Evolutionary conservation across 1,140 invertebrate species (phyloP), one percentile per base, ranked within the genome.

Genomic region (Lasioglossum baleicum): DNA sequence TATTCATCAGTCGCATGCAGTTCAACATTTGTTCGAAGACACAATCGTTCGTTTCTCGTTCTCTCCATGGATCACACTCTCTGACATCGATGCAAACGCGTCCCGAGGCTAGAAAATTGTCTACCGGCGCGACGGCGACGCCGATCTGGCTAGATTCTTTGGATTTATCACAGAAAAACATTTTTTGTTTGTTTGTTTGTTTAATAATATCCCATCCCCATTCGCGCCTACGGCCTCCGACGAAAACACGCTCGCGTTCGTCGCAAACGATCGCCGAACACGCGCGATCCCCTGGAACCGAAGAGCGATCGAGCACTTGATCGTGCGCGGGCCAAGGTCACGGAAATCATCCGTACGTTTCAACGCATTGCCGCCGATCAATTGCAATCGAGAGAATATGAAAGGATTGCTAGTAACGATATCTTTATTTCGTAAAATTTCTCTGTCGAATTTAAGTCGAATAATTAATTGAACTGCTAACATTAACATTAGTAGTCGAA

Each of bases 141-240:
- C 80, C 81, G 80, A 66, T 79, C 68, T 74, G 72, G 70, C 73
- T 80, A 87, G 67, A 71, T 80, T 87, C 76, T 70, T 82, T 74
- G 74, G 68, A 63, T 91, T 91, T 92, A 92, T 92, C 92, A 92
- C 92, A 92, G 92, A 92, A 92, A 92, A 92, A 92, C 85, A 91
- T 91, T 87, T 88, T 89, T 13, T 13, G 0, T 13, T 13, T 13
- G 44, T 87, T 88, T 89, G 90, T 83, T 20, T 5, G 5, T 53
- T 17, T 61, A 89, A 88, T 85, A 88, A 91, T 90, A 89, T 85
- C 87, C 88, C 88, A 83, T 87, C 63, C 51, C 88, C 88, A 51
- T 56, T 60, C n/a, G 51, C 42, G n/a, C 68, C 13, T 64, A 56
- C 72, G 7, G 7, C 20, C 26, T 42, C 65, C 15, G 48, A 74